A percentile compares a stretch with the other conserved stretches of the same genome.
These are phyloP conservation scores for Cetonia aurata DNA, from an alignment of 2,888 invertebrate species.

Conservation along the genomic window DNA sequence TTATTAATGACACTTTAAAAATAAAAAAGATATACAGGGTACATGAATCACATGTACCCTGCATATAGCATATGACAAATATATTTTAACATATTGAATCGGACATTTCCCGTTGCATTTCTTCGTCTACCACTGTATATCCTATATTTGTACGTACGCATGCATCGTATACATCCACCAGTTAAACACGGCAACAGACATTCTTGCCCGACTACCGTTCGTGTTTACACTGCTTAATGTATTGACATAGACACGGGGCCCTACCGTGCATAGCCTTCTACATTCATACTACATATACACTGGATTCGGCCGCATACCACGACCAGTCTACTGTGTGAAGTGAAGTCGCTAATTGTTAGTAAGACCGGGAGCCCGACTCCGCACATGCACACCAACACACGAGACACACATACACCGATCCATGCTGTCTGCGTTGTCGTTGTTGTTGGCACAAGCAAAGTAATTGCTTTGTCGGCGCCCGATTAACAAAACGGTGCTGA, in stretches of 20 bases:
- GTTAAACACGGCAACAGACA: constrained; percentile 18
- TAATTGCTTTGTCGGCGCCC: constrained; percentile 54
- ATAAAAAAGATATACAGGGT: no score
- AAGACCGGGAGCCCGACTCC: constrained; percentile 56
- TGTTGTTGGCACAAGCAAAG: constrained; percentile 51
- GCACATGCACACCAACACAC: neutral
- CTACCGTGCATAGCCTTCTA: constrained; percentile 34
- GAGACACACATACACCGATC: no score
- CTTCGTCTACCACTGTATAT: neutral
- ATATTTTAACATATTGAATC: neutral
- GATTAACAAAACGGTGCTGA: constrained; percentile 56
- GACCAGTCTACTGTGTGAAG: constrained; percentile 33
- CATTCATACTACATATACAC: neutral
- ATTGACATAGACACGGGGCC: constrained; percentile 46
- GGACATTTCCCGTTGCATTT: neutral
- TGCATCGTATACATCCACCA: no score
- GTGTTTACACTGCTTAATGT: constrained; percentile 45
- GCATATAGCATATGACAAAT: no score
- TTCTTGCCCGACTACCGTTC: constrained; percentile 7
- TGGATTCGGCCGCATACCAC: constrained; percentile 46
- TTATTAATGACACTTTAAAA: no score
- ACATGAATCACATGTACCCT: no score
- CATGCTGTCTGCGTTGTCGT: no score
- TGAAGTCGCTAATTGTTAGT: constrained; percentile 55
- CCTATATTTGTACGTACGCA: no score